Base-by-base conservation (phyloP, 2,888 invertebrate species). In the Patella pellucida region DNA sequence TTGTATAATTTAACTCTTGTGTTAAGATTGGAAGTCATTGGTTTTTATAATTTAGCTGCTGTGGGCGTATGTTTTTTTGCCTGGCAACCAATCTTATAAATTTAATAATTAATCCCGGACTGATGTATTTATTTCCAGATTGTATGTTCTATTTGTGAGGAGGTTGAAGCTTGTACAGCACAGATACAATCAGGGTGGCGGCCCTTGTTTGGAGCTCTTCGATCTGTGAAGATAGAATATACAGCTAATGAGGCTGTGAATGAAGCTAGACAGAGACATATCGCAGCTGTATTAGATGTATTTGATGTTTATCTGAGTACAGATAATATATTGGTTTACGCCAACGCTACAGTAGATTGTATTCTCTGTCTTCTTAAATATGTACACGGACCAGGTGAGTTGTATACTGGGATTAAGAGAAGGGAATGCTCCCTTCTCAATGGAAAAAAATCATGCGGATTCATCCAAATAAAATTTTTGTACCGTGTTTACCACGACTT, bases 171-270 rank as follows among this genome's bases (percentile, higher is more conserved):
- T 0, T 97, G 96, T 90, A 93, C 96, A 84, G 95, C 95, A 78
- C 97, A 98, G 92, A 97, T 98, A 68, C 94, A 96, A 82, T 97
- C 97, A 0, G 98, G 98, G 0, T 99, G 98, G 98, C 93, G 98
- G 74, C 97, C 98, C 0, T 92, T 99, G 1, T 99, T 99, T 89
- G 97, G 97, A 15, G 97, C 98, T 0, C 91, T 99, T 68, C 94
- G 97, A 27, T 96, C 97, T 69, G 97, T 97, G 0, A 89, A 88
- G 81, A 89, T 90, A 71, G 89, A 90, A 77, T 90, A 87, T 79
- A 90, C 90, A 2, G 86, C 88, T 52, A 87, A 85, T 56, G 90
- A 90, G 77, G 89, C 88, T 69, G 86, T 90, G 51, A 90, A 90
- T 79, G 89, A 89, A 76, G 88, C 87, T 0, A 79, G 90, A 68